These are phyloP conservation scores for Drosophila prosaltans DNA, from an alignment of 1,140 invertebrate species.

Conservation along the genomic window DNA sequence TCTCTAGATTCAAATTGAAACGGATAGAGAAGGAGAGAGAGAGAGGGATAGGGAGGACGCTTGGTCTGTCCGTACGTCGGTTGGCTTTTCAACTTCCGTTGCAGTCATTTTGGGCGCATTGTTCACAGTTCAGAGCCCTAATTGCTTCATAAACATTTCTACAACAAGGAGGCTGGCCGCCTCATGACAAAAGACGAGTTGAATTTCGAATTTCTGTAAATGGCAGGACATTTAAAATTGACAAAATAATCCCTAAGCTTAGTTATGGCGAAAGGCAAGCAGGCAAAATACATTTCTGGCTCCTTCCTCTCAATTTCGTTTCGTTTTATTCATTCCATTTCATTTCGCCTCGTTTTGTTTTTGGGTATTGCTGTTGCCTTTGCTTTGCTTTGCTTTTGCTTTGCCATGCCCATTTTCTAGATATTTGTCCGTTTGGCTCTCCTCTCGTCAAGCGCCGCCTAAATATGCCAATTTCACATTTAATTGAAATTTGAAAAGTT, in stretches of 20 bases:
- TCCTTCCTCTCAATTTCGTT: background rate
- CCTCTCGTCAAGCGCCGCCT: slow-evolving; percentile 56
- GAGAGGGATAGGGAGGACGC: slow-evolving; percentile 2
- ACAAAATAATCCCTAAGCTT: slow-evolving; percentile 79
- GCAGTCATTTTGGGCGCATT: slow-evolving; percentile 75
- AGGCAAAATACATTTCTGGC: slow-evolving; percentile 39
- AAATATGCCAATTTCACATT: slow-evolving; percentile 81
- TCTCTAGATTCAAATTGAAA: slow-evolving; percentile 13
- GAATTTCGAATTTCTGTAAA: slow-evolving; percentile 76
- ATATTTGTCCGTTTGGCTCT: background rate
- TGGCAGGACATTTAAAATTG: slow-evolving; percentile 81
- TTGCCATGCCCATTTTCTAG: too few species aligned
- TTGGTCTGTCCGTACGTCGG: background rate
- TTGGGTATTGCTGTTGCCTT: background rate
- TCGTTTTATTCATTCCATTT: slow-evolving; percentile 41
- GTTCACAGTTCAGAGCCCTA: slow-evolving; percentile 72
- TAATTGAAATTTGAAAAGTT: slow-evolving; percentile 82
- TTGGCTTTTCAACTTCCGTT: slow-evolving; percentile 66
- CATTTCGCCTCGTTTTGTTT: slow-evolving; percentile 1
- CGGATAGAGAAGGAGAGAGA: background rate
- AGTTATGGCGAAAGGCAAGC: slow-evolving; percentile 65
- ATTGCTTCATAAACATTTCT: slow-evolving; percentile 81
- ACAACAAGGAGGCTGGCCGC: slow-evolving; percentile 55
- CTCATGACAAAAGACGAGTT: slow-evolving; percentile 62
- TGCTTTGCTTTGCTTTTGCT: too few species aligned